These are phyloP conservation scores for Pogonomyrmex californicus DNA, from an alignment of 1,140 invertebrate species.

Conservation along the genomic window DNA sequence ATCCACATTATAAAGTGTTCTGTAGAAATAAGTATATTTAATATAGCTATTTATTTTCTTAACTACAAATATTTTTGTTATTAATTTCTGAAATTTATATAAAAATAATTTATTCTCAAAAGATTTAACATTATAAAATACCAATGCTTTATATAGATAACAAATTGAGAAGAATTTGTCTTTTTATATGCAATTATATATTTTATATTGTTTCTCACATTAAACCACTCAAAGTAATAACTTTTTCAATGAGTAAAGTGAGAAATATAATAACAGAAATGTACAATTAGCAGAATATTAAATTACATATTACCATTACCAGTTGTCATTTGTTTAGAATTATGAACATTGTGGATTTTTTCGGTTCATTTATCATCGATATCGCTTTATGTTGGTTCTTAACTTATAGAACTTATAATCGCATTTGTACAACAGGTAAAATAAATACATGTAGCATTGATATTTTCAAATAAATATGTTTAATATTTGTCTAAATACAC, in stretches of 20 bases:
- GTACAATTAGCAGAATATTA: slow-evolving; percentile 7
- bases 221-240: slow-evolving; percentile 62
- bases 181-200: background rate
- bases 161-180: background rate
- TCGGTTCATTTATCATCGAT: slow-evolving; percentile 23
- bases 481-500: slow-evolving; percentile 31
- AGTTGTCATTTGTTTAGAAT: background rate
- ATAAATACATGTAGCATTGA: slow-evolving; percentile 39
- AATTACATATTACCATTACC: slow-evolving; percentile 5
- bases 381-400: background rate
- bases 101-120: background rate
- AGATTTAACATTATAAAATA: slow-evolving; percentile 1
- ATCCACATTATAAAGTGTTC: background rate
- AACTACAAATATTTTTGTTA: background rate
- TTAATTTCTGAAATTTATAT: background rate
- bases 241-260: background rate
- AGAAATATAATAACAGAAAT: slow-evolving; percentile 20
- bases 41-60: background rate
- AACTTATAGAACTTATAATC: slow-evolving; percentile 36
- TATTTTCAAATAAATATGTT: slow-evolving; percentile 12
- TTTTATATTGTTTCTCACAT: slow-evolving; percentile 42
- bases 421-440: slow-evolving; percentile 14
- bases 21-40: background rate
- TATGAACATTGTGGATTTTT: background rate
- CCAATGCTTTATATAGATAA: background rate